Evolutionary conservation across 1,140 invertebrate genomes (phyloP), one percentile per base, ranked within the genome.

Genomic region (Drosophila asahinai): DNA sequence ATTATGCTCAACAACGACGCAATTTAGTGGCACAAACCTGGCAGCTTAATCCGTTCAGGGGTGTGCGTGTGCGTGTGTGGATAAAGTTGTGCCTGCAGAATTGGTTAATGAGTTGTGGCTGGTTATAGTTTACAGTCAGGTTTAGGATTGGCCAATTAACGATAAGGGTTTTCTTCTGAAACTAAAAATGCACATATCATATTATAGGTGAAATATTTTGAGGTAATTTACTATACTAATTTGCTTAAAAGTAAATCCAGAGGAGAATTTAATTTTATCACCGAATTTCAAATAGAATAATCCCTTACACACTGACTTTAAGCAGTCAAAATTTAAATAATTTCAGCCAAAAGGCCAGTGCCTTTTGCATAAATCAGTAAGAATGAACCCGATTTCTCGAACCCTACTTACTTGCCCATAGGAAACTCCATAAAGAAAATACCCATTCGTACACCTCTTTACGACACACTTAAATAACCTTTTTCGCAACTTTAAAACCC

Each of bases 1-100:
- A 76, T 65, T 66, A 76, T 83, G 81, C 62, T 65, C 40, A 59
- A 65, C 65, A 82, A 82, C 72, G 74, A 59, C 42, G 67, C 67
- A 61, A 64, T 81, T 81, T 73, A 62, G 60, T 77, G 51, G 73
- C 47, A 65, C 57, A 43, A 33, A 36, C 54, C 64, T 9, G 43
- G 17, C 33, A 70, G 17, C 63, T 61, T 73, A 73, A 73, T 58
- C 70, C 55, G 12, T 15, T 51, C 17, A 12, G 25, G 14, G 49
- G 15, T 30, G 47, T 70, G 36, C 47, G 25, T 36, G 61, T 48
- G 68, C 33, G 25, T 57, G 55, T 36, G 22, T 36, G 67, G 22
- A 17, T n/a, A 59, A 75, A 74, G 47, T 74, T 75, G 58, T 42
- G 2, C 36, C 45, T 38, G 40, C 36, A 54, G 51, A 49, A 49